phyloP scores from a whole-genome alignment of 2,888 invertebrate genomes.

The Agrilus mali region DNA sequence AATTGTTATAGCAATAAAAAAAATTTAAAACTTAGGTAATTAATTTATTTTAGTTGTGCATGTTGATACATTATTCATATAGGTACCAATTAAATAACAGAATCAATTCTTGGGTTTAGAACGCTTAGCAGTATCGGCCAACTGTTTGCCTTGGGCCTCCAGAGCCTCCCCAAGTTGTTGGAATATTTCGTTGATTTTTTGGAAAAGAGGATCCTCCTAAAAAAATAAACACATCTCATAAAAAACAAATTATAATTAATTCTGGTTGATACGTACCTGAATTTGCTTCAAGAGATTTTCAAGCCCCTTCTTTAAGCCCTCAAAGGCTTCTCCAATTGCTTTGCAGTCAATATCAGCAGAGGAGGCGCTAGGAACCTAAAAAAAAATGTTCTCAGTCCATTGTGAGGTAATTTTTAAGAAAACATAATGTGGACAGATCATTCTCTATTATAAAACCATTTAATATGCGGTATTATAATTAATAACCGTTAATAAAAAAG shows the following conservation, averaged over 20 bases:
- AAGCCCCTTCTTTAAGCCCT: slow-evolving; percentile 16
- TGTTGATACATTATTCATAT: too few relatives aligned
- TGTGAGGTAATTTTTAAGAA: too few relatives aligned
- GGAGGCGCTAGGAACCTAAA: background rate
- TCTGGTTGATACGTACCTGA: slow-evolving; percentile 13
- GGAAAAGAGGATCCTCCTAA: slow-evolving; percentile 19
- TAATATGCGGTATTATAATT: too few relatives aligned
- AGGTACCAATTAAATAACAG: too few relatives aligned
- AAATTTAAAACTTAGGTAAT: too few relatives aligned
- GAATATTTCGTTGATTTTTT: slow-evolving; percentile 14
- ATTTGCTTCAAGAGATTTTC: slow-evolving; percentile 19
- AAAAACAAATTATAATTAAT: background rate
- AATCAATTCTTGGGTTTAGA: background rate
- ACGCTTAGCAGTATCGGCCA: slow-evolving; percentile 16
- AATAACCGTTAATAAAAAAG: too few relatives aligned
- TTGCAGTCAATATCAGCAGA: slow-evolving; percentile 10
- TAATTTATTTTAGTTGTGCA: too few relatives aligned
- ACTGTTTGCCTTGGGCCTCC: slow-evolving; percentile 15
- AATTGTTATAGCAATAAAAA: too few relatives aligned
- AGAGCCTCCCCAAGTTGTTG: slow-evolving; percentile 18
- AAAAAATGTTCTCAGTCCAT: too few relatives aligned
- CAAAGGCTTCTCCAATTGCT: slow-evolving; percentile 19
- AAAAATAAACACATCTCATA: slow-evolving; percentile 7
- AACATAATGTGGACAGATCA: too few relatives aligned
- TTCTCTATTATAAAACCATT: too few relatives aligned